Conservation (phyloP, 2,797 vertebrate species). For the Characodon lateralis region DNA sequence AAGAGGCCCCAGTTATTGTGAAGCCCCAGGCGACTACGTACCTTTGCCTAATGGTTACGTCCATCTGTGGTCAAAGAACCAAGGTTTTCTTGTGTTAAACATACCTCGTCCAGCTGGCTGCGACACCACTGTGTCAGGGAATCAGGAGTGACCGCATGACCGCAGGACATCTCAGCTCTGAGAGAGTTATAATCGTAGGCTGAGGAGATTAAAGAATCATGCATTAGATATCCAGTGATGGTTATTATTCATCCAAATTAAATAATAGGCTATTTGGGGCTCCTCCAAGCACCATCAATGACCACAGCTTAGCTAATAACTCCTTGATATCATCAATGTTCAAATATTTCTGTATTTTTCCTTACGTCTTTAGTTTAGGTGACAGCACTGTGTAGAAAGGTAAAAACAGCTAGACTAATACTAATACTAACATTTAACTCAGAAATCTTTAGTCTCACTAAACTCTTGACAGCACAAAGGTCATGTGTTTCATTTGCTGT, state of each 20-base stretch:
- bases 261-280: neutral
- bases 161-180: slow-evolving; percentile 75
- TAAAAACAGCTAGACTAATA: neutral
- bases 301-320: too few relatives aligned
- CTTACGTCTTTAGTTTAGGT: too few relatives aligned
- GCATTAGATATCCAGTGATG: neutral
- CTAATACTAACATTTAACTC: neutral
- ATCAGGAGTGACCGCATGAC: slow-evolving; percentile 74
- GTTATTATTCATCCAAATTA: neutral
- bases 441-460: neutral
- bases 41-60: neutral
- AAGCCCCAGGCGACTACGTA: too few relatives aligned
- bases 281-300: neutral
- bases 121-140: slow-evolving; percentile 68
- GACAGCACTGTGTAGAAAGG: too few relatives aligned
- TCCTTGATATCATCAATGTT: too few relatives aligned
- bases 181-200: slow-evolving; percentile 40
- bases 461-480: neutral
- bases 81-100: neutral
- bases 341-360: too few relatives aligned
- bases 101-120: slow-evolving; percentile 58
- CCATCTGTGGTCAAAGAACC: neutral
- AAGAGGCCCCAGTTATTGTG: neutral
- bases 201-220: neutral
- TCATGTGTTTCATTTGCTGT: neutral